A percentile compares a stretch with the other conserved stretches of the same genome.
Conservation (phyloP, 1,140 invertebrate genomes). For the Akabosia matsudoensis region DNA sequence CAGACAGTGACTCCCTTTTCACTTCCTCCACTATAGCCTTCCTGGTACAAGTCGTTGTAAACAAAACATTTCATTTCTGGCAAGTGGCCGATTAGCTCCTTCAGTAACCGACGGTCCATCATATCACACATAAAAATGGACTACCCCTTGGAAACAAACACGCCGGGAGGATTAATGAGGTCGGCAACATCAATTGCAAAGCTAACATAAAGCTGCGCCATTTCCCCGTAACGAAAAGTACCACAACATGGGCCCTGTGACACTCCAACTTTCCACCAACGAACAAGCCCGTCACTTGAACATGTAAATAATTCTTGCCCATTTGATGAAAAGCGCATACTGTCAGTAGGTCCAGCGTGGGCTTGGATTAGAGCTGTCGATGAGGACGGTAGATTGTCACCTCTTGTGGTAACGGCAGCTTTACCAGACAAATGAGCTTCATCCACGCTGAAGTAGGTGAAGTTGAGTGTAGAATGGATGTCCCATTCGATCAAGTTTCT, state of each 20-base stretch:
- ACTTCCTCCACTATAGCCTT: constrained; percentile 32
- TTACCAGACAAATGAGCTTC: background rate
- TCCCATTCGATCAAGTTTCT: constrained; percentile 36
- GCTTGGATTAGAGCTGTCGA: constrained; percentile 21
- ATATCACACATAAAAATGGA: constrained; percentile 31
- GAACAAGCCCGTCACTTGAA: constrained; percentile 9
- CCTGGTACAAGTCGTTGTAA: constrained; percentile 21
- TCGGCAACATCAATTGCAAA: constrained; percentile 18
- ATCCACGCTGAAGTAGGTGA: constrained; percentile 19
- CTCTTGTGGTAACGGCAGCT: constrained; percentile 2
- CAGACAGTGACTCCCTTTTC: constrained; percentile 29
- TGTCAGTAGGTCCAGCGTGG: constrained; percentile 12
- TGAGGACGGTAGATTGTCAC: background rate
- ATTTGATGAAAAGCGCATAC: constrained; percentile 7
- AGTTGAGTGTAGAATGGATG: constrained; percentile 26
- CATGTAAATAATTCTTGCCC: constrained; percentile 13
- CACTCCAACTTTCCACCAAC: constrained; percentile 13
- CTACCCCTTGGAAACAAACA: constrained; percentile 29
- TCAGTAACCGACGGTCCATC: constrained; percentile 10
- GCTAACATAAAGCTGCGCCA: constrained; percentile 8
- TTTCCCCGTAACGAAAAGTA: constrained; percentile 26
- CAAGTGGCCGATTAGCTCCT: constrained; percentile 33
- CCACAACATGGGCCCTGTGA: constrained; percentile 16
- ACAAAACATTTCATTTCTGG: constrained; percentile 31
- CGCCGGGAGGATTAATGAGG: constrained; percentile 20